Base-by-base conservation (phyloP, 2,888 invertebrate species). In the Acanthosepion esculentum region DNA sequence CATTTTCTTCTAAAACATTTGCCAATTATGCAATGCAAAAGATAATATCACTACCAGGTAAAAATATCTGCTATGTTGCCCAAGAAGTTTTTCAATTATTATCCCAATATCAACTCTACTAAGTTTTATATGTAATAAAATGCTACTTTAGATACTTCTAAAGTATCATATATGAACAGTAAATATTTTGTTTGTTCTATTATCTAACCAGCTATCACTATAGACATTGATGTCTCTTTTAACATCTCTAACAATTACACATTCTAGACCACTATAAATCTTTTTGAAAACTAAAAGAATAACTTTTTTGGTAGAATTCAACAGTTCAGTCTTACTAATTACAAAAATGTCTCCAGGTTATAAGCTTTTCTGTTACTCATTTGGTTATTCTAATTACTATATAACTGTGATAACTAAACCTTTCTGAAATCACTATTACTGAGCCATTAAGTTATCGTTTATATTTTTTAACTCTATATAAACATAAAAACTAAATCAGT, bases 51-150 rank as follows among this genome's bases (percentile, higher is more conserved):
- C n/a, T 78, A 15, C 78, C 78, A n/a, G 78, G 78, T 78, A 78
- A 78, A 78, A n/a, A 78, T 59, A 59, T 59, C 59, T 78, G 78
- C 78, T 78, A n/a, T n/a, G 78, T 78, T 78, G 29, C n/a, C 78
- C n/a, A 78, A n/a, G n/a, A n/a, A 78, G n/a, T n/a, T n/a, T n/a
- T n/a, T n/a, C n/a, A n/a, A 78, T 10, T n/a, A n/a, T 12, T n/a
- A 7, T 78, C 12, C 3, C 78, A n/a, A 78, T 78, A 15, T 15
- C 78, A 78, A n/a, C 78, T n/a, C n/a, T n/a, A 78, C 78, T 78
- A 78, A 78, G 15, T 78, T 8, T 78, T 78, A 15, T 33, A 78
- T n/a, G 10, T 15, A 78, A 78, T 78, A n/a, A 33, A n/a, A 78
- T 15, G n/a, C 78, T 78, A 78, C 18, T n/a, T 78, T n/a, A 78